Evolutionary conservation across 2,797 vertebrate genomes (phyloP), one percentile per base, ranked within the genome.

Genomic region (Sebastes oblongus): DNA sequence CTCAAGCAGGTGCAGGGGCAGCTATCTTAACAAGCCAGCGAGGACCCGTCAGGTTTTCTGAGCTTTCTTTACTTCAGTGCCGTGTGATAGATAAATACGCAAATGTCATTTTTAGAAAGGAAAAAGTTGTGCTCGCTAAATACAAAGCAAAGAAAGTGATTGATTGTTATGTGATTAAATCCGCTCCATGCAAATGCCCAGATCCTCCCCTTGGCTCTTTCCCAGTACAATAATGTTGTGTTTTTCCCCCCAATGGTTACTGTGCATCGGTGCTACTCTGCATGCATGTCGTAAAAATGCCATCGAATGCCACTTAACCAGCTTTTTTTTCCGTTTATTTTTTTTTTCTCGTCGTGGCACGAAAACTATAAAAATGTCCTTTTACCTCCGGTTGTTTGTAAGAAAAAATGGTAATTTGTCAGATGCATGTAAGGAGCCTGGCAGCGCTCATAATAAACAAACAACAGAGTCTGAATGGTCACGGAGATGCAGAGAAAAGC

Each of bases 281-380:
- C 16, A 20, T 68, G 36, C 46, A 34, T 56, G 64, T 85, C 46
- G 58, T 89, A 84, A 91, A 91, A 90, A 78, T 66, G 42, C 72
- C 66, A 55, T 16, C 29, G 68, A 88, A 86, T 86, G 61, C 82
- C 83, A 69, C 65, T 64, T 42, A 81, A 83, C 2, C 6, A 5
- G 8, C 0, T 18, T 30, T 58, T 25, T 11, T 50, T 50, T 12
- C 22, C 4, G 29, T 62, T 56, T 54, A 18, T 61, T 69, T 54
- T 73, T 30, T 30, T 68, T 73, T 62, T 52, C 46, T 5, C 5
- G 5, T 59, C 7, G n/a, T 72, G 75, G 64, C 64, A 74, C 70
- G 64, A 76, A 87, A 86, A 84, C 86, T 71, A 85, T 86, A 77
- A 90, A 92, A 91, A 89, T 68, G 52, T 72, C 16, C 1, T 71